Base-by-base conservation (phyloP, 1,140 invertebrate genomes). In the Muscidifurax raptorellus region DNA sequence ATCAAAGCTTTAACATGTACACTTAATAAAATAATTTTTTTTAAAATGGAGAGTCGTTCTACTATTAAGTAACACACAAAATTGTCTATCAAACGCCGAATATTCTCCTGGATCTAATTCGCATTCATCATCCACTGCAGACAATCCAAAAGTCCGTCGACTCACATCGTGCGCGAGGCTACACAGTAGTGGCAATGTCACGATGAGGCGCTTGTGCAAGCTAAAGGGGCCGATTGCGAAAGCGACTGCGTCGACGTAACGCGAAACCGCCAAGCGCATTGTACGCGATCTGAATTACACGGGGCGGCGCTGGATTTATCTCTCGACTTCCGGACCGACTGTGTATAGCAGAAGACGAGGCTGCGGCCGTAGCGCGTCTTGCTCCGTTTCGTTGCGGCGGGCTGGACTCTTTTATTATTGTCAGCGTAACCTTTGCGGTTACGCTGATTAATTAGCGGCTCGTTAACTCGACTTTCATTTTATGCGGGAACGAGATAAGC, bases 221-320 rank as follows among this genome's bases (percentile, higher is more conserved):
- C 12, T 32, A 18, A 30, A 25, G 27, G 22, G 75, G 28, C 36
- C 86, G 85, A 88, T 88, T 88, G 86, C 86, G 85, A 88, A 87
- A 89, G 80, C 66, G 80, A 59, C 64, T 15, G 75, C 76, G 69
- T 79, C 81, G 80, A 86, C 79, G 89, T 90, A 91, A 91, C 36
- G 71, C 76, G 89, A 91, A 86, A 90, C 89, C 88, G n/a, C 89
- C 88, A 18, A 75, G 85, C 44, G 75, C 86, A 89, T 86, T 88
- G 80, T 85, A 28, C 74, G 28, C 76, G 77, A 85, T 89, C 87
- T 87, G 83, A 88, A 89, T 90, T 90, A 90, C 87, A 86, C 76
- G 84, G 6, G 27, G 40, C 40, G 82, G 82, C 79, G 59, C 85
- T 84, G 79, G 71, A 87, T 87, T 87, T 82, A 67, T 83, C 81